Evolutionary conservation across 2,113 vertebrate species (phyloP).

Genomic region (Gallinago undulata): DNA sequence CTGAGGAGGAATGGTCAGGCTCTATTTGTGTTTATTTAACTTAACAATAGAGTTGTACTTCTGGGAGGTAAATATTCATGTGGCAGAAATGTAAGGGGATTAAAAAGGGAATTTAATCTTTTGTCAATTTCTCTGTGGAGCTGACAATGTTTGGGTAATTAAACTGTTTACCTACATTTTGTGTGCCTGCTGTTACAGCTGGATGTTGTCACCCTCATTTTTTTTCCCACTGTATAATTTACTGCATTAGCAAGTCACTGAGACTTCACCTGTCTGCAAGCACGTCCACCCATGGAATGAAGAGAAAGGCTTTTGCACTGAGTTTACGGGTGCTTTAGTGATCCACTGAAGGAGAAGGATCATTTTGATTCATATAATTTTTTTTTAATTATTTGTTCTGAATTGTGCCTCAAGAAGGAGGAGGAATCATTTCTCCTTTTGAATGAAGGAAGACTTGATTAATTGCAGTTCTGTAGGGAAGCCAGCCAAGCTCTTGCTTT

Average conservation of each 20-base stretch:
- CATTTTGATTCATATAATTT: neutral
- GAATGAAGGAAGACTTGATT: neutral
- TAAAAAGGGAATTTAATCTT: constrained; percentile 2
- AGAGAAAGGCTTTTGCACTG: neutral
- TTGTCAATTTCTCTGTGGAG: neutral
- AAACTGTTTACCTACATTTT: constrained; percentile 9
- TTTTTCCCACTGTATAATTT: neutral
- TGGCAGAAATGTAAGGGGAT: neutral
- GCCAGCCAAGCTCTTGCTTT: neutral
- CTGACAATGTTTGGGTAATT: constrained; percentile 10
- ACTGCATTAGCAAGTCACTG: neutral
- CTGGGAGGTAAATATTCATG: neutral
- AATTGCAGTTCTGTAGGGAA: neutral
- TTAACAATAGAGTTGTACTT: neutral
- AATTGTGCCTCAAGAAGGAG: neutral
- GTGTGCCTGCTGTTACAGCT: constrained; percentile 15
- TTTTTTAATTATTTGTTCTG: neutral
- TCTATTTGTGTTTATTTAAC: neutral
- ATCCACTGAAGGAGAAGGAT: neutral
- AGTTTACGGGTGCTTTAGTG: neutral
- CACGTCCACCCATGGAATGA: neutral
- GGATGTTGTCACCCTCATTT: neutral
- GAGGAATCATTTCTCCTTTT: neutral
- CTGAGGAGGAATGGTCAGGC: neutral
- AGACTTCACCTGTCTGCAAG: neutral